Base-by-base conservation (phyloP, 1,140 invertebrate genomes). In the Euborellia annulipes region DNA sequence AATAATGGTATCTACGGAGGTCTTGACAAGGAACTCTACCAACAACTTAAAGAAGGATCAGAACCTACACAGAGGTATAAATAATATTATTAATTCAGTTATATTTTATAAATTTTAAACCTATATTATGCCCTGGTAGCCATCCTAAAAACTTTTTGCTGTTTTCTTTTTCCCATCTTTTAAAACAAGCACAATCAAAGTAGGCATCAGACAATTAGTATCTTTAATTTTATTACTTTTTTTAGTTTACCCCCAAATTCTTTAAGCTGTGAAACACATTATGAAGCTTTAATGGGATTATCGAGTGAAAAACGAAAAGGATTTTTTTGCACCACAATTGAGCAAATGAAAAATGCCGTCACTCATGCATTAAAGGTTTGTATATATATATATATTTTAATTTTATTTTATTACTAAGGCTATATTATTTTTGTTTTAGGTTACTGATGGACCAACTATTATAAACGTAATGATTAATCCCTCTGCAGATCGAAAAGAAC, bases 1-100 rank as follows among this genome's bases (percentile, higher is more conserved):
- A 98, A 98, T 66, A 91, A 85, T 63, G 93, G 92, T 41, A 95
- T 96, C 54, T 91, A 90, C 59, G 75, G 78, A 38, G 91, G 92
- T 11, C 67, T 94, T 18, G 78, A 85, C 56, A 67, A 75, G 45
- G 79, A 91, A 42, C n/a, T n/a, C n/a, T n/a, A n/a, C n/a, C n/a
- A n/a, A n/a, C n/a, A n/a, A n/a, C n/a, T n/a, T n/a, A n/a, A n/a
- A n/a, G n/a, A n/a, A n/a, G n/a, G n/a, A n/a, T n/a, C n/a, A n/a
- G n/a, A n/a, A n/a, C n/a, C n/a, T n/a, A n/a, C n/a, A n/a, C n/a
- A n/a, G n/a, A n/a, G n/a, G n/a, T n/a, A n/a, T n/a, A n/a, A n/a
- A n/a, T n/a, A n/a, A n/a, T n/a, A n/a, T n/a, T n/a, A n/a, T n/a
- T n/a, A n/a, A n/a, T n/a, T n/a, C n/a, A n/a, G n/a, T n/a, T n/a